These are phyloP conservation scores for Peromyscus californicus DNA, from an alignment of 2,113 vertebrate species.

Conservation along the genomic window DNA sequence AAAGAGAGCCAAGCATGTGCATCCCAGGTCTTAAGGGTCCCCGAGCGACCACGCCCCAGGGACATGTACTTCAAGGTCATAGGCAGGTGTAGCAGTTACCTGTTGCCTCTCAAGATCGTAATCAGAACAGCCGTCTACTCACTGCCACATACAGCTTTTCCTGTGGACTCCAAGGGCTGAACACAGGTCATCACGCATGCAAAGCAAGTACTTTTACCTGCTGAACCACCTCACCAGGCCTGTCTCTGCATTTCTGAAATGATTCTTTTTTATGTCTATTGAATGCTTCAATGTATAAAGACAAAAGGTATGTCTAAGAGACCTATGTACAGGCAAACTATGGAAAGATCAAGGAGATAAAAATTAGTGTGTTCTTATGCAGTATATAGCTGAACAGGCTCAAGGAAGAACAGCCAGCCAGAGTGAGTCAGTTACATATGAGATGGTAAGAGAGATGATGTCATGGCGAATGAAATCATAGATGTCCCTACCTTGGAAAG, in stretches of 20 bases:
- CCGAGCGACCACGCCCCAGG: no score
- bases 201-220: background rate
- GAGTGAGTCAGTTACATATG: slow-evolving; percentile 35
- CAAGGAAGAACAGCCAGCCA: background rate
- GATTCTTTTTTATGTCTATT: background rate
- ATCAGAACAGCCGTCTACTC: no score
- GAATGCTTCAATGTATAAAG: background rate
- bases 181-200: background rate
- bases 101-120: no score
- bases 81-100: no score
- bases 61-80: no score
- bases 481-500: slow-evolving; percentile 22
- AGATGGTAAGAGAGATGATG: background rate
- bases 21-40: no score
- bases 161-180: background rate
- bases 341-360: background rate
- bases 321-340: background rate
- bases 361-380: background rate
- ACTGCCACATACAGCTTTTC: background rate
- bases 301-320: slow-evolving; percentile 15
- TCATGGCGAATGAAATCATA: background rate
- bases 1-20: no score
- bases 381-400: slow-evolving; percentile 12
- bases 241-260: background rate
- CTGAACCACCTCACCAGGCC: no score